Percentiles rank a stretch among this genome's conserved stretches.
These are phyloP conservation scores for Clarias platycephalus DNA, from an alignment of 2,797 vertebrate species.

Conservation along the genomic window DNA sequence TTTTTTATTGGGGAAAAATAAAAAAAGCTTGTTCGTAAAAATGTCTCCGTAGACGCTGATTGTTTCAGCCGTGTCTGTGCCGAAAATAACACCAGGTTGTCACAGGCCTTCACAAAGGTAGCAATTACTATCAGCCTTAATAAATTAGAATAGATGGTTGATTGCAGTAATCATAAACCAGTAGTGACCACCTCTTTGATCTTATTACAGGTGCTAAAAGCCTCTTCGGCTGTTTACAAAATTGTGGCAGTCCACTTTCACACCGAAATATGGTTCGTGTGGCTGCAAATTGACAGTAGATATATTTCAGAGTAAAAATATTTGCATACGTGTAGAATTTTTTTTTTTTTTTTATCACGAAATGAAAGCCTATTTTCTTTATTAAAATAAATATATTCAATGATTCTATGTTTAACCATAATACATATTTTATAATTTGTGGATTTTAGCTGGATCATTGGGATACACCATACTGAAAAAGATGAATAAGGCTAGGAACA, in stretches of 20 bases:
- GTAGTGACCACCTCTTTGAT: slow-evolving; percentile 14
- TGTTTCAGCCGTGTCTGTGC: slow-evolving; percentile 4
- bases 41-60: not conserved
- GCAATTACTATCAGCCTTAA: slow-evolving; percentile 26
- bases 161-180: slow-evolving; percentile 8
- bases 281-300: not conserved
- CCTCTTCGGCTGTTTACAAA: not conserved
- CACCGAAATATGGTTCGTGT: not conserved
- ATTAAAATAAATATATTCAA: not conserved
- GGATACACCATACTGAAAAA: not conserved
- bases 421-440: not conserved
- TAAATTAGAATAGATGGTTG: slow-evolving; percentile 26
- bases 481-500: slow-evolving; percentile 7
- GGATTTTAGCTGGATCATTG: not conserved
- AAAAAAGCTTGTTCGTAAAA: not conserved
- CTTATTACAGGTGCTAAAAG: slow-evolving; percentile 30
- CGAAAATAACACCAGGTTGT: slow-evolving; percentile 21
- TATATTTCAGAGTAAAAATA: not conserved
- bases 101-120: slow-evolving; percentile 6
- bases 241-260: not conserved
- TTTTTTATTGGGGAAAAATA: not conserved
- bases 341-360: not conserved
- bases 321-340: not conserved
- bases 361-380: not conserved
- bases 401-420: not conserved